phyloP scores from a whole-genome alignment of 2,113 vertebrate genomes.

The Heloderma charlesbogerti region DNA sequence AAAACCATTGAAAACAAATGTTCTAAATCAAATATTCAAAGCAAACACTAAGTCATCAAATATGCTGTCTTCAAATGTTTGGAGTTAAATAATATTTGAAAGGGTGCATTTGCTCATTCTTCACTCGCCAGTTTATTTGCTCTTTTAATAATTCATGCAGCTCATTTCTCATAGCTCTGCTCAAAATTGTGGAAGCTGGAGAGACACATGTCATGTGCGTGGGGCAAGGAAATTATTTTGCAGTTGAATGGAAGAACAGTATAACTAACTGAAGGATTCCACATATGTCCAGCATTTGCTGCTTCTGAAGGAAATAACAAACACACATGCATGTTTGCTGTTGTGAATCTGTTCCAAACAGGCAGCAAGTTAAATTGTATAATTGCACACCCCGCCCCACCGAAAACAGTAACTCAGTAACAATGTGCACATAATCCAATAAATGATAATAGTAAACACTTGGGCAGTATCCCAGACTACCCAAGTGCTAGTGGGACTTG shows the following conservation, averaged over 20 bases:
- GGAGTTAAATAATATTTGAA: slow-evolving; percentile 1
- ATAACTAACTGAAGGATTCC: not conserved
- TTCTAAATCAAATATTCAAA: slow-evolving; percentile 18
- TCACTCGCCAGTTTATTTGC: slow-evolving; percentile 8
- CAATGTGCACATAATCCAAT: not conserved
- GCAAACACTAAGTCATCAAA: slow-evolving; percentile 5
- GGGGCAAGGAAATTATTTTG: not conserved
- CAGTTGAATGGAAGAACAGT: not conserved
- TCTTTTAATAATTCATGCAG: slow-evolving; percentile 9
- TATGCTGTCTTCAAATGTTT: slow-evolving; percentile 28
- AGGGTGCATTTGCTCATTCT: slow-evolving; percentile 7
- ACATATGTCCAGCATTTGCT: not conserved
- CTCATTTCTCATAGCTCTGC: not conserved
- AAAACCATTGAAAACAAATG: not conserved
- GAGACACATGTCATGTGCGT: not conserved
- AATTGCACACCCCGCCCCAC: not conserved
- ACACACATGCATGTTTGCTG: not conserved
- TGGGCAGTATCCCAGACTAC: too few relatives aligned
- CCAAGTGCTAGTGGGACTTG: too few relatives aligned
- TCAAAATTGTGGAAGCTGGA: not conserved
- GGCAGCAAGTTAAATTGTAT: not conserved
- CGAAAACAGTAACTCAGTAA: not conserved
- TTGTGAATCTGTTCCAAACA: not conserved
- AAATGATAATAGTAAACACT: not conserved
- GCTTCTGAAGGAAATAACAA: not conserved